Evolutionary conservation across 2,113 vertebrate species (phyloP), one percentile per base, ranked within the genome.

Genomic region (Pachypanchax playfairii): DNA sequence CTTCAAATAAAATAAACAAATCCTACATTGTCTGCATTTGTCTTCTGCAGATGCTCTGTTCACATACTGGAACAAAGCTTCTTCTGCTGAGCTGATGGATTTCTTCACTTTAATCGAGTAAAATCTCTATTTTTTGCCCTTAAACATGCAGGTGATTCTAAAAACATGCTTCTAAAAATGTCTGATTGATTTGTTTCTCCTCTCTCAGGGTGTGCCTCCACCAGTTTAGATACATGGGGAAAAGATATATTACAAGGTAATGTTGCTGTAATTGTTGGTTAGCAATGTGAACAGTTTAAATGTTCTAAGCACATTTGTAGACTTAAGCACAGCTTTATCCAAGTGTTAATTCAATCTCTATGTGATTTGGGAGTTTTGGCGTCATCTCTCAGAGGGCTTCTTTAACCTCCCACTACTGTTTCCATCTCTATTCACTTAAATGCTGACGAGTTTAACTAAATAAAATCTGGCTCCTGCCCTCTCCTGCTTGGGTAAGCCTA

Each of bases 181-280:
- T 33, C 24, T 1, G n/a, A 29, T 26, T 54, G 12, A 41, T 51
- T 54, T 31, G 49, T 26, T 1, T 6, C 54, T 43, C 26, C 4
- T 42, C 42, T 65, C 58, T 80, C 92, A 99, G 97, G 86, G 93
- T 99, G 3, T 98, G 96, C 76, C 91, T 99, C 38, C 95, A 98
- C 91, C 97, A 99, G 91, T 99, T 99, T 92, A 95, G 93, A 91
- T 99, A 99, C 84, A 96, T 98, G 96, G 97, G 97, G 18, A 99
- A 98, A 59, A 85, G 97, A 87, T 96, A 98, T 77, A 98, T 99
- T 55, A 94, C 96, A 90, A 99, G 97, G 97, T 99, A 99, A 92
- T 84, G 80, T 77, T 78, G 71, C 68, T 31, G 58, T 60, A 25
- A 35, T 1, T 29, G 21, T 21, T 48, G 13, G 15, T 24, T 6